Evolutionary conservation across 2,797 vertebrate genomes (phyloP), one percentile per base, ranked within the genome.

Genomic region (Novumbra hubbsi): DNA sequence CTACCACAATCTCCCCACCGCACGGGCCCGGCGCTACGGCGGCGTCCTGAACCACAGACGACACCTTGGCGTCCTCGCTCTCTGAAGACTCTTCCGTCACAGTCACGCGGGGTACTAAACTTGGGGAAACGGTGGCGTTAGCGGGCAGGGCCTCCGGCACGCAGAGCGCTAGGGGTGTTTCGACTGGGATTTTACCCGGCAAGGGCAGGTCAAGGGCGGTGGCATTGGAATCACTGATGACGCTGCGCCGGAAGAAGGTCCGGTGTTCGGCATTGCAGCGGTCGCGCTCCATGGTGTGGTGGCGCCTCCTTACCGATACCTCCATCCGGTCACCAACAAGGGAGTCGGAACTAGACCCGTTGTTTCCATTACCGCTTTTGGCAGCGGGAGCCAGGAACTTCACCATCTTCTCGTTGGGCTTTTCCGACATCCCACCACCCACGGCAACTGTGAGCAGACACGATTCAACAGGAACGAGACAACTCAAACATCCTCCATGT

Each of bases 281-380:
- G 85, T 99, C 97, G 75, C 97, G 95, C 87, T 99, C 97, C 96
- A 99, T 98, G 55, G 96, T 98, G 92, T 99, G 96, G 88, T 97
- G 96, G 74, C 97, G 95, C 1, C 97, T 95, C 68, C 96, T 95
- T 76, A 94, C 91, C 81, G 97, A 96, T 12, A 94, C 85, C 19
- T 93, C 92, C 64, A 95, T 88, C 71, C 91, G 88, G 78, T 95
- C 96, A 38, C 92, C 92, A 41, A 98, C 88, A 75, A 96, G 94
- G 0, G 95, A 96, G 88, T 98, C 97, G 52, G 96, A 98, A 86
- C 96, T 96, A 74, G 96, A 96, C 76, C 95, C 95, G 74, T 95
- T 95, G 74, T 95, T 95, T 28, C 28, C 24, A 28, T 64, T 95
- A 84, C 90, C 88, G 81, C 89, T 94, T 85, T 92, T 94, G 71